Base-by-base conservation (phyloP, 64 coral and sea anemone genomes). In the Montipora foliosa region DNA sequence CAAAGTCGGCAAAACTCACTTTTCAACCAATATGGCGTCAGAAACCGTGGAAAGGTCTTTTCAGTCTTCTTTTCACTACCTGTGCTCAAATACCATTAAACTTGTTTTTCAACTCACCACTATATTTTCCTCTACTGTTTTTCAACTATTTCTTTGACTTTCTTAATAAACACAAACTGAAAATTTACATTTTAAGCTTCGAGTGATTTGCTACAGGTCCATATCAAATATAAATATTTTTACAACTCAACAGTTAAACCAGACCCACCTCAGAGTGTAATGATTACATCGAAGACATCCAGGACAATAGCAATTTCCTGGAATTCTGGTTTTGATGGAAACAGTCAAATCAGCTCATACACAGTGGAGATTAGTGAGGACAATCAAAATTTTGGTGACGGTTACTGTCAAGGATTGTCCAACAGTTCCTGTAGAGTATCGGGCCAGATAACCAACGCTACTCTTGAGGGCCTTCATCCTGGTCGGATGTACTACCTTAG, bases 291-390 rank as follows among this genome's bases (percentile, higher is more conserved):
- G 2, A 60, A 81, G 19, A 57, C 14, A n/a, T 80, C 78, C 24
- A 49, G 78, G 57, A 48, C 8, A 5, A 19, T 80, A 20, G 62
- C 24, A 25, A 81, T 81, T 51, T 81, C 79, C 52, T 81, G 79
- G 79, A 61, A 20, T 5, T n/a, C 52, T 81, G 79, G 79, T 3
- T 81, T 81, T 37, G 5, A 81, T 81, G 79, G 79, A 12, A 81
- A 60, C 51, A 59, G 79, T 60, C 20, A 21, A 29, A 81, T 81
- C 61, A 8, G 5, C 12, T 59, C 21, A 10, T 81, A 81, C 52
- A 62, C 51, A 22, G 51, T 81, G 10, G 8, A 81, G 79, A 81
- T 81, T 0, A 62, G 79, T 81, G 21, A 5, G 5, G 51, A 59
- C 22, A 60, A 81, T 81, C 51, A 61, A 22, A 37, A 0, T 0